Evolutionary conservation across 2,888 invertebrate species (phyloP).

Genomic region (Trichogramma dendrolimi): DNA sequence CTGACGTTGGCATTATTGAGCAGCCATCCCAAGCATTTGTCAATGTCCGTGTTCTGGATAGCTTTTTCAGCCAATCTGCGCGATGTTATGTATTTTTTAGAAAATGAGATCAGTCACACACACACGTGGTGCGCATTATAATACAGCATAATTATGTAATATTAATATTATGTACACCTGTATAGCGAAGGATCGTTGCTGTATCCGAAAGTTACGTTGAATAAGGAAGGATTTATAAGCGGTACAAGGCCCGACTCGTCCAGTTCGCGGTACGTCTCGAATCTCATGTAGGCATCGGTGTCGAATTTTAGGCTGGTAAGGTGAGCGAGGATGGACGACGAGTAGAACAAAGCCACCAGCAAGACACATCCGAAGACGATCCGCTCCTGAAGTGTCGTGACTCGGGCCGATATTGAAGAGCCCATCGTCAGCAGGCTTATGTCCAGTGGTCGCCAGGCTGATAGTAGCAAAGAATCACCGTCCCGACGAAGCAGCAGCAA

Average conservation of each 20-base stretch:
- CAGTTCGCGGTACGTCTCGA: constrained; percentile 7
- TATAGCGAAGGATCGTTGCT: not conserved
- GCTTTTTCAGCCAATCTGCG: not conserved
- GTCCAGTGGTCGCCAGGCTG: constrained; percentile 1
- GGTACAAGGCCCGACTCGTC: constrained; percentile 12
- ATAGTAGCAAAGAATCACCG: no score
- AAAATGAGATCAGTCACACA: no score
- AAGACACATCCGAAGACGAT: constrained; percentile 8
- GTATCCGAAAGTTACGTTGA: constrained; percentile 6
- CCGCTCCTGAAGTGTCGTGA: not conserved
- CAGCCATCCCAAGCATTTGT: not conserved
- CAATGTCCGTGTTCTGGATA: not conserved
- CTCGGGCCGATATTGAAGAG: not conserved
- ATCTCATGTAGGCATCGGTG: not conserved
- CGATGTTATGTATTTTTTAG: not conserved
- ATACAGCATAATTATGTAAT: no score
- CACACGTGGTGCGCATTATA: no score
- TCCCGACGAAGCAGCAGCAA: not conserved
- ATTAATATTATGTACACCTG: not conserved
- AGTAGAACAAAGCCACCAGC: constrained; percentile 9
- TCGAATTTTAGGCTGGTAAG: constrained; percentile 6
- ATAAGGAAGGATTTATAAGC: constrained; percentile 4
- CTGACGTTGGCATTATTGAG: not conserved
- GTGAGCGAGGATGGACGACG: constrained; percentile 9
- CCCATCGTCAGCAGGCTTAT: constrained; percentile 2